These are phyloP conservation scores for human DNA, from an alignment of 2,113 vertebrate species.

Conservation along the genomic window GRCh38 chr22:33714501-33715000, in stretches of 20 bases:
- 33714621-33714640: background rate
- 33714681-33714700: no score
- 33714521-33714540: no score
- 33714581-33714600: no score
- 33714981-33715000: background rate
- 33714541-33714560: background rate
- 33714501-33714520: background rate
- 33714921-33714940: background rate
- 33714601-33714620: background rate
- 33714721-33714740: no score
- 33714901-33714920: background rate
- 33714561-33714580: background rate
- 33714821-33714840: no score
- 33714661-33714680: background rate
- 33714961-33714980: fast-evolving
- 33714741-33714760: background rate
- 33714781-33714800: no score
- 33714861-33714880: background rate
- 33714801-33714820: background rate
- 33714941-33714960: fast-evolving
- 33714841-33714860: fast-evolving
- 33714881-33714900: background rate
- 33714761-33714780: background rate
- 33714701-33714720: background rate
- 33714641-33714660: background rate